A percentile compares a stretch with the other conserved stretches of the same genome.
phyloP scores from a whole-genome alignment of 2,113 vertebrate species.

The Chloropsis cyanopogon region DNA sequence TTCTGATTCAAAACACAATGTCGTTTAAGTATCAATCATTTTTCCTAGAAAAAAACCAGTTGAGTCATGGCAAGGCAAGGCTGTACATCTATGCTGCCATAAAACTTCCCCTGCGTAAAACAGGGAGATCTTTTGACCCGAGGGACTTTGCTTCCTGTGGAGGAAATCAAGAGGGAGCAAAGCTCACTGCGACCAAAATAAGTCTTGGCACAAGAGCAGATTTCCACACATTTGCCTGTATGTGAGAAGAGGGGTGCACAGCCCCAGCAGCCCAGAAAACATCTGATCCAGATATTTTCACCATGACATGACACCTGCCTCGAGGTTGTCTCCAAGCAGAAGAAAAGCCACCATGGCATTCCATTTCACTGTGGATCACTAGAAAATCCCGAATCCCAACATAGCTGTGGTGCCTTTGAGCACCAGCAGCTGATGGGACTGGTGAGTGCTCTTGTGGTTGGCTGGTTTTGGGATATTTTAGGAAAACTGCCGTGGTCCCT shows the following conservation, averaged over 20 bases:
- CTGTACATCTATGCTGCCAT: not conserved
- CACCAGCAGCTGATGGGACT: not conserved
- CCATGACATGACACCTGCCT: rapidly evolving
- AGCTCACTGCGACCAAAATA: not conserved
- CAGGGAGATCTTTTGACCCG: not conserved
- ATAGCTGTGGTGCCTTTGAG: not conserved
- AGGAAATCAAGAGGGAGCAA: not conserved
- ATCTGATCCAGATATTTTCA: not conserved
- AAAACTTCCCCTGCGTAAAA: not conserved
- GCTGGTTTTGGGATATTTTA: not conserved
- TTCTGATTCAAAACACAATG: not conserved
- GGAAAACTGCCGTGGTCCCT: not conserved
- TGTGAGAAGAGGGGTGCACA: not conserved
- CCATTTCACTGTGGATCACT: rapidly evolving
- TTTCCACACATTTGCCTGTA: not conserved
- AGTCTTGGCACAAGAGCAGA: not conserved
- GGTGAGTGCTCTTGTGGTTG: not conserved
- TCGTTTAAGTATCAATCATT: not conserved
- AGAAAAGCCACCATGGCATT: rapidly evolving
- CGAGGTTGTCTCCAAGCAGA: not conserved
- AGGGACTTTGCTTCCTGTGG: not conserved
- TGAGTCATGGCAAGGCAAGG: not conserved
- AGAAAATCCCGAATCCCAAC: not conserved
- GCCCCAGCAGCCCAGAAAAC: not conserved
- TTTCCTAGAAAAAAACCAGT: not conserved